Evolutionary conservation across 92 coral and sea anemone genomes (phyloP).

Genomic region (Porites divaricata): DNA sequence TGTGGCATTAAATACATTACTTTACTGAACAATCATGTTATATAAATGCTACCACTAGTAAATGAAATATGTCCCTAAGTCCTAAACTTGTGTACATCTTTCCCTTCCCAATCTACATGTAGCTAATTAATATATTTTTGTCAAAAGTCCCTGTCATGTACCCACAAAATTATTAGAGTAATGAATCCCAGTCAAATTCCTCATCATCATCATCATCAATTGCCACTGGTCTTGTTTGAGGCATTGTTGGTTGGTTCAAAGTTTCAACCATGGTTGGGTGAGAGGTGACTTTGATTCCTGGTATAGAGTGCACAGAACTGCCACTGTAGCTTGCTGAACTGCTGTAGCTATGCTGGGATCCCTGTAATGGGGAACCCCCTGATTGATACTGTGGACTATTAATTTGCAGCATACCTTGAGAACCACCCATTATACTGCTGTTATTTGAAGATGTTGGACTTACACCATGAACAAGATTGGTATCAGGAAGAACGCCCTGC

Average conservation of each 20-base stretch:
- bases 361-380: slow-evolving; percentile 68
- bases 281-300: slow-evolving; percentile 80
- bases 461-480: slow-evolving; percentile 25
- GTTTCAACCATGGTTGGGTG: slow-evolving; percentile 47
- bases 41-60: background rate
- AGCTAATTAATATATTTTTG: background rate
- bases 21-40: background rate
- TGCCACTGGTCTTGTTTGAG: slow-evolving; percentile 31
- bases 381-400: slow-evolving; percentile 52
- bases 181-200: slow-evolving; percentile 99
- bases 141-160: background rate
- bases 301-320: slow-evolving; percentile 73
- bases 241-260: slow-evolving; percentile 49
- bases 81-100: background rate
- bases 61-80: background rate
- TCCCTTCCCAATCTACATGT: background rate
- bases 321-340: slow-evolving; percentile 81
- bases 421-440: slow-evolving; percentile 39
- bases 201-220: slow-evolving; percentile 94
- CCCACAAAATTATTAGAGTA: slow-evolving; percentile 48
- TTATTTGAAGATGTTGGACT: slow-evolving; percentile 30
- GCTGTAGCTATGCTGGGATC: slow-evolving; percentile 77
- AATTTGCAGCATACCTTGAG: slow-evolving; percentile 50
- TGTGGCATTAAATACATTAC: slow-evolving; percentile 28
- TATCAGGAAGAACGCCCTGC: slow-evolving; percentile 66